Base-by-base conservation (phyloP, 2,113 vertebrate genomes). In the Psilopogon haemacephalus region DNA sequence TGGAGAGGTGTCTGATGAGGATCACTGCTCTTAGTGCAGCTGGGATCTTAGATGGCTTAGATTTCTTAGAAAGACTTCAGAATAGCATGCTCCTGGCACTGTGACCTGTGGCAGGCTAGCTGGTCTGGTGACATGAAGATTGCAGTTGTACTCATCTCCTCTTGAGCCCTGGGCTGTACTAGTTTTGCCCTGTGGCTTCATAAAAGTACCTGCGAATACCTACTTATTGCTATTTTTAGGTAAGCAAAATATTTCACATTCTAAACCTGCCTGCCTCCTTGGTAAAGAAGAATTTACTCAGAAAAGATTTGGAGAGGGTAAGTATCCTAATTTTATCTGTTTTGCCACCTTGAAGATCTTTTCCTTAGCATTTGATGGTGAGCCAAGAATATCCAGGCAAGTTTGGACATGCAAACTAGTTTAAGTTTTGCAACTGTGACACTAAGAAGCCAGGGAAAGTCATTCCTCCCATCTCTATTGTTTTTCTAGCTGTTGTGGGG, bases 21-120 rank as follows among this genome's bases (percentile, higher is more conserved):
- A 42, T 83, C 64, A 30, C 60, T 74, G 56, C 37, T 73, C 6
- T 80, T 83, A 35, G 1, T 59, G 38, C 12, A 35, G 13, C 42
- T 67, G 28, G 30, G 27, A 60, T 64, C 52, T 27, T n/a, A 91
- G 77, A 38, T 32, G 52, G 35, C 27, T 35, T 78, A 42, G 9
- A 15, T 44, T 69, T 68, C 35, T 30, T 33, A 37, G 60, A 63
- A 81, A 50, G 78, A 40, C 4, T 55, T 77, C 1, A 1, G 56
- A 77, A 35, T 17, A 3, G 19, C 44, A 6, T 1, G 0, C 19
- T 56, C 10, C 21, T 18, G 42, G 21, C 9, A 4, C 32, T 37
- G 30, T 0, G 8, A 32, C n/a, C 23, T 0, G 0, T 23, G 52
- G 4, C 37, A 68, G 62, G 17, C 9, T 30, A 4, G 32, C 40